A percentile compares a stretch with the other conserved stretches of the same genome.
Conservation (phyloP, 1,140 invertebrate genomes). For the Watersipora subatra region DNA sequence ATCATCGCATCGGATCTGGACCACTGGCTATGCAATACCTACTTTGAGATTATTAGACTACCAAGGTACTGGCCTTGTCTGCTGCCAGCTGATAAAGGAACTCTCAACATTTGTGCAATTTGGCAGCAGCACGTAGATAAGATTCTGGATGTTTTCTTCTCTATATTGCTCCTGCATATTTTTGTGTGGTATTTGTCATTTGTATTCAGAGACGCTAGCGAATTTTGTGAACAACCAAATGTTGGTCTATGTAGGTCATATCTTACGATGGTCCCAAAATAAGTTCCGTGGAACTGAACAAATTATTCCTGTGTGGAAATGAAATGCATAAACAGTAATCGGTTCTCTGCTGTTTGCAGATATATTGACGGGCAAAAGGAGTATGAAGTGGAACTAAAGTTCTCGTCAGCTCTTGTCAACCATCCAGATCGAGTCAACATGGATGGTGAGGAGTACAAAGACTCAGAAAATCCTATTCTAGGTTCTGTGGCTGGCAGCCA, state of each 20-base stretch:
- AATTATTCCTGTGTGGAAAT: too few species aligned
- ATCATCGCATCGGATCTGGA: constrained; percentile 31
- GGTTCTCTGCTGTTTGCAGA: constrained; percentile 15
- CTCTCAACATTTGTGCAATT: neutral
- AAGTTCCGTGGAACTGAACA: too few species aligned
- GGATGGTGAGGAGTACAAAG: constrained; percentile 26
- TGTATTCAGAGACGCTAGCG: too few species aligned
- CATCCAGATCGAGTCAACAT: constrained; percentile 28
- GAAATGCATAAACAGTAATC: too few species aligned
- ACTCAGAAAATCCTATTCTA: constrained; percentile 27
- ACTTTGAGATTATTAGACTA: constrained; percentile 30
- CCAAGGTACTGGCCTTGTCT: constrained; percentile 20
- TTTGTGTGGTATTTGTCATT: too few species aligned
- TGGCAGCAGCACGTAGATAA: neutral
- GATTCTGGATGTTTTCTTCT: neutral
- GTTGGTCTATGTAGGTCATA: too few species aligned
- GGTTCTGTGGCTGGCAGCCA: constrained; percentile 19
- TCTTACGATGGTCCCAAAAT: too few species aligned
- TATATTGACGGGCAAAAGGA: constrained; percentile 35
- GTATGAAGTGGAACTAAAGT: constrained; percentile 33
- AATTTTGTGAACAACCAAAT: too few species aligned
- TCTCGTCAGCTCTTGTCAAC: constrained; percentile 23
- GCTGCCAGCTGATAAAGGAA: neutral
- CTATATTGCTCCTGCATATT: neutral
- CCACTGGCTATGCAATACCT: constrained; percentile 35